phyloP scores from a whole-genome alignment of 1,140 invertebrate species.

The Chrysoperla carnea region DNA sequence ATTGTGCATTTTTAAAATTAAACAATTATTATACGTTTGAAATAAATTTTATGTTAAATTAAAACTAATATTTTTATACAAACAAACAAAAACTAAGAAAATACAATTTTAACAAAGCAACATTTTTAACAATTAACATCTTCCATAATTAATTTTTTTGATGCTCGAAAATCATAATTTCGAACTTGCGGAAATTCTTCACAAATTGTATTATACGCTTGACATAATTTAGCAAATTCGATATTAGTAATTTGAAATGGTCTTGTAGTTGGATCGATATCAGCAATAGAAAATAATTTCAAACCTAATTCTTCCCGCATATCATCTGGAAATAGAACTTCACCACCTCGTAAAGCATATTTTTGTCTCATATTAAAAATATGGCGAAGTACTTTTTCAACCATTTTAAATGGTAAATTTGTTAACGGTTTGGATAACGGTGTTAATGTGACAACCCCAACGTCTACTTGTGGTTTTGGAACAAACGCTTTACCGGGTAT shows the following conservation, averaged over 20 bases:
- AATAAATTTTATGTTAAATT: not conserved
- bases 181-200: slow-evolving; percentile 47
- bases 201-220: slow-evolving; percentile 57
- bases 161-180: slow-evolving; percentile 48
- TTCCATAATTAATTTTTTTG: slow-evolving; percentile 17
- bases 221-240: slow-evolving; percentile 60
- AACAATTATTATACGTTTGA: not conserved
- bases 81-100: not conserved
- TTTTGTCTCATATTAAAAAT: slow-evolving; percentile 83
- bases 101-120: not conserved
- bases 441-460: slow-evolving; percentile 77
- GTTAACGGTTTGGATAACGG: slow-evolving; percentile 65
- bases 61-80: not conserved
- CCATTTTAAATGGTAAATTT: slow-evolving; percentile 59
- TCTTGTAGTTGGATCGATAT: slow-evolving; percentile 47
- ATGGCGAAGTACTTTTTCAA: slow-evolving; percentile 79
- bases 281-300: slow-evolving; percentile 51
- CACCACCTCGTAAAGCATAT: slow-evolving; percentile 45
- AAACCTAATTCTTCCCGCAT: slow-evolving; percentile 37
- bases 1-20: no score
- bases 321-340: slow-evolving; percentile 61
- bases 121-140: not conserved
- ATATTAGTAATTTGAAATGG: slow-evolving; percentile 56
- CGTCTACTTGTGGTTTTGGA: slow-evolving; percentile 90
- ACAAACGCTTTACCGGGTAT: slow-evolving; percentile 84